These are phyloP conservation scores for Drosophila tani DNA, from an alignment of 1,140 invertebrate species.

Conservation along the genomic window DNA sequence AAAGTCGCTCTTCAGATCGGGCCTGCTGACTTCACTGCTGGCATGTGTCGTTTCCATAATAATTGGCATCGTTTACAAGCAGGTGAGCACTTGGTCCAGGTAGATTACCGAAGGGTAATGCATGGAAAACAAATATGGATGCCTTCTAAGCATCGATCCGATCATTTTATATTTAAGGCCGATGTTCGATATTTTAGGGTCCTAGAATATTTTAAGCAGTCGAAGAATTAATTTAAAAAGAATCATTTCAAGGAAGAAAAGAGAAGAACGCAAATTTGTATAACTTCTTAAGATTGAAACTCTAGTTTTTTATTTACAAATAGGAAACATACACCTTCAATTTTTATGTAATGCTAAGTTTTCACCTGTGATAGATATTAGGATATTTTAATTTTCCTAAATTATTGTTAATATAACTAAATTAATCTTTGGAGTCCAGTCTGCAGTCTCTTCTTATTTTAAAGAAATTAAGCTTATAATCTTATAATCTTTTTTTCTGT, in stretches of 20 bases:
- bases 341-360: too few relatives aligned
- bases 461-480: constrained; percentile 14
- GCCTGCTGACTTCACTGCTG: constrained; percentile 77
- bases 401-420: neutral
- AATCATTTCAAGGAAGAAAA: neutral
- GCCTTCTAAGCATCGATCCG: too few relatives aligned
- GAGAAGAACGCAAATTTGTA: too few relatives aligned
- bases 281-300: too few relatives aligned
- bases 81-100: constrained; percentile 57
- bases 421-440: too few relatives aligned
- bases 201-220: too few relatives aligned
- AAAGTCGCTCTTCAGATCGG: constrained; percentile 83
- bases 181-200: too few relatives aligned
- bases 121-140: constrained; percentile 2
- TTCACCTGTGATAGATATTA: neutral
- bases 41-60: constrained; percentile 83
- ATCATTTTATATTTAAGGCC: neutral
- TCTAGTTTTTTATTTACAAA: too few relatives aligned
- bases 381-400: neutral
- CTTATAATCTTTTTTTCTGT: neutral
- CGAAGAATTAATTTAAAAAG: too few relatives aligned
- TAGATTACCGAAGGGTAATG: neutral
- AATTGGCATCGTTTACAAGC: constrained; percentile 72
- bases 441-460: neutral
- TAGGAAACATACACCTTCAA: too few relatives aligned